Percentiles rank a stretch among this genome's conserved stretches.
phyloP scores from a whole-genome alignment of 2,797 vertebrate genomes.

The Glyptemys insculpta region DNA sequence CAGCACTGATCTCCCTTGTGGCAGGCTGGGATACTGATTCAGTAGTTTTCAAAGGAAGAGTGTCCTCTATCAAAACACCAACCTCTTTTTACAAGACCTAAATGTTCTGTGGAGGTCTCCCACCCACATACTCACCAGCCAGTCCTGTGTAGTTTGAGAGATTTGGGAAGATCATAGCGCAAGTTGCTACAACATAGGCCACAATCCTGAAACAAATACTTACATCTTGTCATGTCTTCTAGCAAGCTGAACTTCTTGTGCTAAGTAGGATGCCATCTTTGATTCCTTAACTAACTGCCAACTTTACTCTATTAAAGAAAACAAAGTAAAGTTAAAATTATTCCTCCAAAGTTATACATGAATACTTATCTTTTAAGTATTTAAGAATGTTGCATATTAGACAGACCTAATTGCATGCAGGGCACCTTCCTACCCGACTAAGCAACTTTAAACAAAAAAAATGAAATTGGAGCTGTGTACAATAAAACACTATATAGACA shows the following conservation, averaged over 20 bases:
- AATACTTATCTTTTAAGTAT: background rate
- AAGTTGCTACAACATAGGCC: background rate
- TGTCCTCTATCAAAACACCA: constrained; percentile 67
- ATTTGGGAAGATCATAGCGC: background rate
- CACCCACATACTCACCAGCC: background rate
- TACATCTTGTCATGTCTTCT: constrained; percentile 89
- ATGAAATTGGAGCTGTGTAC: background rate
- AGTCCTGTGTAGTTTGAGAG: rapidly evolving
- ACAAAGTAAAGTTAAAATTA: constrained; percentile 53
- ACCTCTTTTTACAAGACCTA: background rate
- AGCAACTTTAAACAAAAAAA: background rate
- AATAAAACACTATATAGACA: background rate
- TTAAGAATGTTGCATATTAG: background rate
- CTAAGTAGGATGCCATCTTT: constrained; percentile 76
- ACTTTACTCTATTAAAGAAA: constrained; percentile 57
- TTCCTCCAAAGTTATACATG: background rate
- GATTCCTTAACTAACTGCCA: constrained; percentile 8
- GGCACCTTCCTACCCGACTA: background rate
- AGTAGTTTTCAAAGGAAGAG: constrained; percentile 62
- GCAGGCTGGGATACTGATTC: background rate
- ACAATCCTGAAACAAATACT: constrained; percentile 62
- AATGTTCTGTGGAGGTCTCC: rapidly evolving
- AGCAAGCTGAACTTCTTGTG: constrained; percentile 82
- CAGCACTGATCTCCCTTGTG: background rate
- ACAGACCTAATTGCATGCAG: background rate